Evolutionary conservation across 1,140 invertebrate genomes (phyloP).

Genomic region (Cecropterus lyciades): DNA sequence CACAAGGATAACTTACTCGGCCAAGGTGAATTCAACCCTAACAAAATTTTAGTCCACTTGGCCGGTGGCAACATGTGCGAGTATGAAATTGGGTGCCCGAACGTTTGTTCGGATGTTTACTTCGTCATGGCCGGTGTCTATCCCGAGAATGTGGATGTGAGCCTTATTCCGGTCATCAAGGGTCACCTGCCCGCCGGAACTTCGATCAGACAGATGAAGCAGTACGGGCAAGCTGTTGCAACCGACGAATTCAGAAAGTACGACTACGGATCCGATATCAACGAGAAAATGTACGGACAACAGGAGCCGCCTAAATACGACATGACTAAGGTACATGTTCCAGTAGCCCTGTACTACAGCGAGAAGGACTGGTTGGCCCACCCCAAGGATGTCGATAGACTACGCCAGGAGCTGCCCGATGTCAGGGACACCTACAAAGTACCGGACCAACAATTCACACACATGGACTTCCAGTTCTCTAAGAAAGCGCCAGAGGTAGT

Average conservation of each 20-base stretch:
- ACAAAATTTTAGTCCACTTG: constrained; percentile 77
- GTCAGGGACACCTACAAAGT: constrained; percentile 79
- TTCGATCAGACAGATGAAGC: constrained; percentile 90
- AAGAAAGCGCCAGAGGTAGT: constrained; percentile 85
- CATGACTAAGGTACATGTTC: constrained; percentile 85
- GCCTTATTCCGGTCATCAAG: constrained; percentile 88
- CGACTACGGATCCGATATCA: constrained; percentile 81
- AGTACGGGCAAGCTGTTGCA: constrained; percentile 87
- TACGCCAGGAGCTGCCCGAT: constrained; percentile 82
- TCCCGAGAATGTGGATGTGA: constrained; percentile 78
- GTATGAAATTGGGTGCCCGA: constrained; percentile 74
- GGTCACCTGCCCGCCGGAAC: constrained; percentile 92
- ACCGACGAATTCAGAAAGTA: constrained; percentile 76
- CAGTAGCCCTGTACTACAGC: constrained; percentile 88
- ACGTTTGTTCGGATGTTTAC: constrained; percentile 86
- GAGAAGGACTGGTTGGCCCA: constrained; percentile 87
- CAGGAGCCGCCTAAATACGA: constrained; percentile 87
- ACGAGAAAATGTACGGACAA: constrained; percentile 81
- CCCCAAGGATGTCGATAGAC: constrained; percentile 86
- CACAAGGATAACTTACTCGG: constrained; percentile 85
- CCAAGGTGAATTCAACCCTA: constrained; percentile 85
- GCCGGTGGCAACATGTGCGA: constrained; percentile 84
- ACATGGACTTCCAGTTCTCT: constrained; percentile 89
- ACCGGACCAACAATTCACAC: constrained; percentile 86
- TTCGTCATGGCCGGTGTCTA: constrained; percentile 86